A percentile compares a stretch with the other conserved stretches of the same genome.
Conservation (phyloP, 2,797 vertebrate genomes). For the Acipenser ruthenus region DNA sequence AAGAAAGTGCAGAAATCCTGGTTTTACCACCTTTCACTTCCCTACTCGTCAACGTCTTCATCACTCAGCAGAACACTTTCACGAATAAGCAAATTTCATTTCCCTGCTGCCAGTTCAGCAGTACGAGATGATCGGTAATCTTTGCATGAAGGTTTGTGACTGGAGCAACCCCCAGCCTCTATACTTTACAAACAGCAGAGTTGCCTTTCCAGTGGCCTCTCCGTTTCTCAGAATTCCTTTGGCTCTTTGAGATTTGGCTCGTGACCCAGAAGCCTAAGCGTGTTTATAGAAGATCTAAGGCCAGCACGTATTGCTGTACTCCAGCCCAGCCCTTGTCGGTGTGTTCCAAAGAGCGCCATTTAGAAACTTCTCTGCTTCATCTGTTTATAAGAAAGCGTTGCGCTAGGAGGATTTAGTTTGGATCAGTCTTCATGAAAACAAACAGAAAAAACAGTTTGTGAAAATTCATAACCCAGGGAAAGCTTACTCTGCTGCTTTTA, state of each 20-base stretch:
- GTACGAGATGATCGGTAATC: too few species aligned
- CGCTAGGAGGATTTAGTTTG: background rate
- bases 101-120: too few species aligned
- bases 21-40: too few species aligned
- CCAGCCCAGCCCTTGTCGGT: background rate
- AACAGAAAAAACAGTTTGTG: background rate
- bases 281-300: background rate
- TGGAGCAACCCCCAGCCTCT: too few species aligned
- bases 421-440: background rate
- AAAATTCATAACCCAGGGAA: too few species aligned
- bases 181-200: background rate
- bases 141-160: too few species aligned
- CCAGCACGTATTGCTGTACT: background rate
- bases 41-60: too few species aligned
- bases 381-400: background rate
- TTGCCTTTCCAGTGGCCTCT: background rate
- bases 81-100: too few species aligned
- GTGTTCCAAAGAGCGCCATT: background rate
- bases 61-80: too few species aligned
- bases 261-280: background rate
- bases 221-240: background rate
- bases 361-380: background rate
- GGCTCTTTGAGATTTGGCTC: background rate
- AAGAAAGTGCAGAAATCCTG: too few species aligned
- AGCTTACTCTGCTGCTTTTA: too few species aligned